Evolutionary conservation across 2,888 invertebrate genomes (phyloP), one percentile per base, ranked within the genome.

Genomic region (Azorinus chamasolen): DNA sequence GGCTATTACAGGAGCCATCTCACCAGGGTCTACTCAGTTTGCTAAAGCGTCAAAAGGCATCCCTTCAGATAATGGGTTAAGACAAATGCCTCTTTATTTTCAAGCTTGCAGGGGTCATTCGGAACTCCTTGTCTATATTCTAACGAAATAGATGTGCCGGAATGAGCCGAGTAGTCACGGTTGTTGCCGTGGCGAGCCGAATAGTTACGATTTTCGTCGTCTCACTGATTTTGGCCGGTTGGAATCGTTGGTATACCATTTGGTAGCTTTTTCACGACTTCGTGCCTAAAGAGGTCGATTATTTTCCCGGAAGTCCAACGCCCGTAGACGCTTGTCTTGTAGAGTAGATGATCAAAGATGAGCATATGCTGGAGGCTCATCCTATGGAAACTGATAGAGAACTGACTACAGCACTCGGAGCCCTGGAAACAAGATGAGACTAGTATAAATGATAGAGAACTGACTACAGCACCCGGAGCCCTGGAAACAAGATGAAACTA

Each of bases 321-420:
- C 14, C 87, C 87, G 55, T 83, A 84, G 4, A 88, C 85, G 20
- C 68, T 73, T 5, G 83, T 87, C 43, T 82, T 76, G 93, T 99
- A 99, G 89, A 99, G 96, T 78, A 99, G 94, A 93, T 98, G 99
- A 90, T 99, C 98, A 70, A 98, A 92, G 16, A 97, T 96, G 91
- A 98, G 97, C 96, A 99, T 98, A 92, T 96, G 95, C 87, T 96
- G 95, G 0, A 97, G 96, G 20, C 95, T 94, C 0, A 97, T 96
- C 93, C 98, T 98, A 93, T 98, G 98, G 94, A 99, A 98, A 0
- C 97, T 97, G 12, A 99, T 95, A 0, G 98, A 97, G 91, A 84
- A 87, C 55, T 84, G 81, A 48, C 87, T 87, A 68, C 88, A 88
- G 43, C 88, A 88, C 1, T 84, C 79, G 1, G 70, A 54, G 1